These are phyloP conservation scores for Hestina assimilis DNA, from an alignment of 1,140 invertebrate species.

Conservation along the genomic window DNA sequence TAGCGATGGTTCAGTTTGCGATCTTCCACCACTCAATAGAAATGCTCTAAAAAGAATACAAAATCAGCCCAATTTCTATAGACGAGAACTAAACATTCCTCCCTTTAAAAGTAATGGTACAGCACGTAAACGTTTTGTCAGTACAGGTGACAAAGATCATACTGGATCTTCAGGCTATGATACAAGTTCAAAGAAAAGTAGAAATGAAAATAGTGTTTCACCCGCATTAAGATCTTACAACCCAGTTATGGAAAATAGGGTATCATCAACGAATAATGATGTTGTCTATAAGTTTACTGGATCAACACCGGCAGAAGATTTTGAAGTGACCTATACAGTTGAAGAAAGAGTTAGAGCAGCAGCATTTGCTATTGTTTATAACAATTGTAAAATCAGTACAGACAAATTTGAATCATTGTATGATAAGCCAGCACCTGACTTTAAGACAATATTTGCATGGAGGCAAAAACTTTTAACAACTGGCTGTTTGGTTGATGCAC, in stretches of 20 bases:
- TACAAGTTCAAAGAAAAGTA: slow-evolving; percentile 49
- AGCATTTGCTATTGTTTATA: slow-evolving; percentile 70
- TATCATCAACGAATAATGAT: slow-evolving; percentile 71
- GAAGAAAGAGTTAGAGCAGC: slow-evolving; percentile 68
- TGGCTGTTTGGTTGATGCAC: slow-evolving; percentile 70
- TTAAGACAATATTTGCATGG: slow-evolving; percentile 74
- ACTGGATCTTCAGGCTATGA: slow-evolving; percentile 62
- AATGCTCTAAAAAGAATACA: slow-evolving; percentile 45
- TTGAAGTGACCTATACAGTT: slow-evolving; percentile 68
- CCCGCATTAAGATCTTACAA: slow-evolving; percentile 39
- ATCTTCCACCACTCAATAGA: slow-evolving; percentile 48
- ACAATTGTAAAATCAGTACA: slow-evolving; percentile 68
- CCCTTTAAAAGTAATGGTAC: slow-evolving; percentile 40
- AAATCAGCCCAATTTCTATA: slow-evolving; percentile 42
- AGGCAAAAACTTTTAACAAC: slow-evolving; percentile 63
- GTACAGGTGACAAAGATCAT: slow-evolving; percentile 57
- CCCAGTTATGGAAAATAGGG: slow-evolving; percentile 74
- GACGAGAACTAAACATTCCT: slow-evolving; percentile 40
- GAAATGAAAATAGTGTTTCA: slow-evolving; percentile 36
- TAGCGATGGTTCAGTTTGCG: slow-evolving; percentile 67
- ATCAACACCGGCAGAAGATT: slow-evolving; percentile 49
- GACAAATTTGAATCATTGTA: slow-evolving; percentile 66
- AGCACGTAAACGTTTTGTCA: slow-evolving; percentile 52
- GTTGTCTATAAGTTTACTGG: slow-evolving; percentile 65
- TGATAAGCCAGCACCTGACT: slow-evolving; percentile 75